These are phyloP conservation scores for Typhlichthys eigenmanni DNA, from an alignment of 2,797 vertebrate genomes.

Conservation along the genomic window DNA sequence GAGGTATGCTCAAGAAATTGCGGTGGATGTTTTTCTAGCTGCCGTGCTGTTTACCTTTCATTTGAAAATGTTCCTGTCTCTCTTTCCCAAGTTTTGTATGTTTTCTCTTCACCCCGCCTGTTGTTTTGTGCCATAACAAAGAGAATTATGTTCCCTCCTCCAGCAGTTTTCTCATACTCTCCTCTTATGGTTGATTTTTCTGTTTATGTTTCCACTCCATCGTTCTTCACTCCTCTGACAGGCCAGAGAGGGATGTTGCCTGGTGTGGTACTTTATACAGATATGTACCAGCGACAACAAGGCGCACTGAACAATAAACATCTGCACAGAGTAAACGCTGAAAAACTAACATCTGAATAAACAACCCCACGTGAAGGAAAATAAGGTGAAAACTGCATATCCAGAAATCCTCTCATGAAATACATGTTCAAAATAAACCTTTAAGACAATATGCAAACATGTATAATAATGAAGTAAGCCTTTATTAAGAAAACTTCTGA, in stretches of 20 bases:
- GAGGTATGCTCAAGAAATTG: slow-evolving; percentile 51
- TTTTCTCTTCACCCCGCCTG: slow-evolving; percentile 71
- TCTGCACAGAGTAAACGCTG: no score
- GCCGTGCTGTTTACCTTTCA: slow-evolving; percentile 78
- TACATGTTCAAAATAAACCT: no score
- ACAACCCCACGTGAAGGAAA: no score
- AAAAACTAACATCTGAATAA: no score
- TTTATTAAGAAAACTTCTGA: no score
- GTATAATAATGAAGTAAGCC: no score
- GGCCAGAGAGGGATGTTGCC: slow-evolving; percentile 38
- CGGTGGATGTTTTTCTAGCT: slow-evolving; percentile 78
- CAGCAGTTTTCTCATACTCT: slow-evolving; percentile 55
- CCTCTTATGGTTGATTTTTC: slow-evolving; percentile 57
- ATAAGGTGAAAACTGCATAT: no score
- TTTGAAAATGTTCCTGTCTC: slow-evolving; percentile 76
- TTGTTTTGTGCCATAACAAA: slow-evolving; percentile 83
- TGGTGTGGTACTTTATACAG: slow-evolving; percentile 38
- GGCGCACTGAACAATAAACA: no score
- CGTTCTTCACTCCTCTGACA: slow-evolving; percentile 30
- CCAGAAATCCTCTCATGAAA: no score
- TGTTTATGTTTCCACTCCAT: slow-evolving; percentile 65
- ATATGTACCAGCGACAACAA: no score
- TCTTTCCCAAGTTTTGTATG: slow-evolving; percentile 73
- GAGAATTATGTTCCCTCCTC: slow-evolving; percentile 58
- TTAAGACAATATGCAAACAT: no score